A percentile compares a stretch with the other conserved stretches of the same genome.
Conservation (phyloP, 2,888 invertebrate genomes). For the Ischnura elegans region DNA sequence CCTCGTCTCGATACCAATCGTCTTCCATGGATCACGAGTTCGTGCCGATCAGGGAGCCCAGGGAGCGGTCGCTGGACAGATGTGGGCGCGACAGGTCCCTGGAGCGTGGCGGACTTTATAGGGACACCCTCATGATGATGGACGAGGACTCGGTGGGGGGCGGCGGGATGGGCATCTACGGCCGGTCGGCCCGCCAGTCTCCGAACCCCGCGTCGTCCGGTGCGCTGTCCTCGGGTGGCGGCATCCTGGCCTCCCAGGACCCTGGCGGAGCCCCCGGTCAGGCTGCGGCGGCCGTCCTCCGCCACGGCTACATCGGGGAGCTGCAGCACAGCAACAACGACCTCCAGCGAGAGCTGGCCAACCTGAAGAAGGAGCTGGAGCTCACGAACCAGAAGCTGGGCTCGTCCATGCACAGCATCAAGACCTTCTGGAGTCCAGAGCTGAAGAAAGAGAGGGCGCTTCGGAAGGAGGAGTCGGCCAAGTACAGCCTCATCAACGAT, state of each 20-base stretch:
- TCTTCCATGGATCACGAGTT: conserved; percentile 88
- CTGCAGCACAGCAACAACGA: conserved; percentile 96
- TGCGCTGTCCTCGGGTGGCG: conserved; percentile 72
- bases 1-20: conserved; percentile 72
- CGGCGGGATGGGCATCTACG: conserved; percentile 72
- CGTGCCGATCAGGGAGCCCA: conserved; percentile 89
- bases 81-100: conserved; percentile 82
- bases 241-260: conserved; percentile 65
- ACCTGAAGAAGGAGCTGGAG: conserved; percentile 95
- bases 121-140: conserved; percentile 77
- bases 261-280: conserved; percentile 75
- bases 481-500: conserved; percentile 97
- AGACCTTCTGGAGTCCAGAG: conserved; percentile 99
- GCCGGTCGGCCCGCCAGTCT: conserved; percentile 85
- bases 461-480: conserved; percentile 98
- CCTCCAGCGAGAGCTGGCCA: conserved; percentile 94
- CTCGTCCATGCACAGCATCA: conserved; percentile 99
- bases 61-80: conserved; percentile 84
- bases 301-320: conserved; percentile 89
- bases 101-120: conserved; percentile 83
- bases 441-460: conserved; percentile 98
- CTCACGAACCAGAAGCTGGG: conserved; percentile 98
- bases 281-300: conserved; percentile 70
- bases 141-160: conserved; percentile 83
- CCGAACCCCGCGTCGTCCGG: conserved; percentile 83